Percentiles rank a stretch among this genome's conserved stretches.
Evolutionary conservation across 2,888 invertebrate genomes (phyloP).

Genomic region (Habroteleia sp.): DNA sequence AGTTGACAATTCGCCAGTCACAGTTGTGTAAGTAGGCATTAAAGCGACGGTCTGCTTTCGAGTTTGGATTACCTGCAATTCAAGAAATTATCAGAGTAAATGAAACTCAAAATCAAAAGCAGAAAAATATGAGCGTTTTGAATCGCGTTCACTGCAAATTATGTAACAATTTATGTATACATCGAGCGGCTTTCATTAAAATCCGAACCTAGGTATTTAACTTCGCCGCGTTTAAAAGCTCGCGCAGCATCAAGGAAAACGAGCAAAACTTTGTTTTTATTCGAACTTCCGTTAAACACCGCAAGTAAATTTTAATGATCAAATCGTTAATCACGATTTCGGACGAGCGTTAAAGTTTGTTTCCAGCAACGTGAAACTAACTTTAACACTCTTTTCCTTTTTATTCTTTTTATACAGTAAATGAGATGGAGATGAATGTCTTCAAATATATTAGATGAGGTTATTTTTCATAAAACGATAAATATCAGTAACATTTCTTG

Average conservation of each 20-base stretch:
- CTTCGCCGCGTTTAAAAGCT: conserved; percentile 10
- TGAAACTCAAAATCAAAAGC: conserved; percentile 3
- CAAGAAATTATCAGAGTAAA: conserved; percentile 68
- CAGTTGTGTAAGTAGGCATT: conserved; percentile 72
- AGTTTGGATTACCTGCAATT: conserved; percentile 67
- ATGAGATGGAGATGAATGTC: background rate
- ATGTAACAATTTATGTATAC: background rate
- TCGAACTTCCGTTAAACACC: conserved; percentile 55
- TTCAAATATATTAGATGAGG: background rate
- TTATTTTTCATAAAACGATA: no score
- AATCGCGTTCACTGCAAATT: no score
- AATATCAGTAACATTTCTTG: no score
- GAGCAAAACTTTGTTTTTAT: conserved; percentile 28
- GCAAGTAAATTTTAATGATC: conserved; percentile 65
- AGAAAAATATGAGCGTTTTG: no score
- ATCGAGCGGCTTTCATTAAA: conserved; percentile 1
- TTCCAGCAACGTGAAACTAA: conserved; percentile 11
- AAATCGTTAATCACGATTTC: conserved; percentile 53
- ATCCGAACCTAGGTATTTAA: conserved; percentile 8
- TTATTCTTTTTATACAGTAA: background rate
- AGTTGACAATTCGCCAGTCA: conserved; percentile 64
- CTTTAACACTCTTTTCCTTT: background rate
- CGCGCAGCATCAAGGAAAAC: conserved; percentile 8
- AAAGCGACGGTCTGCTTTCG: conserved; percentile 61
- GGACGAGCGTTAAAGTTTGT: conserved; percentile 16